A percentile compares a stretch with the other conserved stretches of the same genome.
Evolutionary conservation across 92 coral and sea anemone species (phyloP).

Genomic region (Palythoa grandiflora): DNA sequence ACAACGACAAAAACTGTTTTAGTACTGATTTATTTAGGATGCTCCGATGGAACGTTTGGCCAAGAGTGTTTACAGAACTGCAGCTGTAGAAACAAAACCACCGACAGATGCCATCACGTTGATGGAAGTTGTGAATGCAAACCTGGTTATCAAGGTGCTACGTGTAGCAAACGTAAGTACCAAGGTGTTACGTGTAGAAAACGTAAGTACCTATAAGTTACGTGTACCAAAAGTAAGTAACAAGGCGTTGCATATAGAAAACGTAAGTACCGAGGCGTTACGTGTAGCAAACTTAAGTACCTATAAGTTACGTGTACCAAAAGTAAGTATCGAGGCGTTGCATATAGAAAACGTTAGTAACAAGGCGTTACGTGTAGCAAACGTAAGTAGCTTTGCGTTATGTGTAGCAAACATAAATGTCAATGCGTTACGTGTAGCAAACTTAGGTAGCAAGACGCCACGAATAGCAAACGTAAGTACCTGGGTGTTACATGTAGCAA

Average conservation of each 20-base stretch:
- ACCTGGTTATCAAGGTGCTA: constrained; percentile 81
- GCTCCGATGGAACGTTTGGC: constrained; percentile 58
- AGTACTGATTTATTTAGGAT: constrained; percentile 19
- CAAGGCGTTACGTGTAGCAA: constrained; percentile 41
- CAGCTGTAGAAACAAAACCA: constrained; percentile 43
- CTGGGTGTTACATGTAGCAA: background rate
- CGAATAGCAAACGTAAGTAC: constrained; percentile 65
- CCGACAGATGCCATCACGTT: constrained; percentile 80
- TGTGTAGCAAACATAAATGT: constrained; percentile 66
- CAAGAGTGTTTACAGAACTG: constrained; percentile 39
- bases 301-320: constrained; percentile 51
- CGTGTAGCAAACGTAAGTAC: constrained; percentile 67
- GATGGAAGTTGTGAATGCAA: constrained; percentile 82
- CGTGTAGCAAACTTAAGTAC: too few relatives aligned
- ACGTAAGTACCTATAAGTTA: background rate
- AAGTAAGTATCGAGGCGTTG: constrained; percentile 43
- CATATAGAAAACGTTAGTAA: background rate
- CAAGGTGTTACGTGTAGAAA: background rate
- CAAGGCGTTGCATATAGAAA: background rate
- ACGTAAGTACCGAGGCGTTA: constrained; percentile 48
- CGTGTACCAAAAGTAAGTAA: constrained; percentile 67
- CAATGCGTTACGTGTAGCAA: background rate
- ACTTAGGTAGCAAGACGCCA: constrained; percentile 45
- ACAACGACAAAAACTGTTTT: background rate
- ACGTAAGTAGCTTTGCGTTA: background rate